A percentile compares a stretch with the other conserved stretches of the same genome.
These are phyloP conservation scores for Spinibarbus caldwelli DNA, from an alignment of 2,797 vertebrate species.

Conservation along the genomic window DNA sequence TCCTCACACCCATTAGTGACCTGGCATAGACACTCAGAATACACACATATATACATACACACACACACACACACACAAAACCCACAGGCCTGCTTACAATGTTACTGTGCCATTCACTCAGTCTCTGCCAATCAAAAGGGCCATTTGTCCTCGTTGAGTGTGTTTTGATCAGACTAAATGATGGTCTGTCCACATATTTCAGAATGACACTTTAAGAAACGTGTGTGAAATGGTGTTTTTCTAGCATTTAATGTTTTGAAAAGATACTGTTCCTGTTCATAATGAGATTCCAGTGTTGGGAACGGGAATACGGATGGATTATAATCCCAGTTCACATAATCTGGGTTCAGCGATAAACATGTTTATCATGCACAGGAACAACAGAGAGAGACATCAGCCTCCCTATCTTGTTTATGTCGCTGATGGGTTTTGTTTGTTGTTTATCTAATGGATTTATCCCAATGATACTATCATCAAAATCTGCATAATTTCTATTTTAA, in stretches of 20 bases:
- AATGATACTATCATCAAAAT: not conserved
- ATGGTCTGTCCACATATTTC: not conserved
- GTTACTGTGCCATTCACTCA: conserved; percentile 25
- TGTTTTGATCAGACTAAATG: conserved; percentile 34
- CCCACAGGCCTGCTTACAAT: conserved; percentile 9
- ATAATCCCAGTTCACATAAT: conserved; percentile 41
- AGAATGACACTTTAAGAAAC: not conserved
- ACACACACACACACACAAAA: conserved; percentile 10
- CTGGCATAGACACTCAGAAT: conserved; percentile 11
- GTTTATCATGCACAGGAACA: conserved; percentile 32
- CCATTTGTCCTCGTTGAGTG: conserved; percentile 16
- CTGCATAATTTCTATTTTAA: not conserved
- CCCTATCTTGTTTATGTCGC: conserved; percentile 7
- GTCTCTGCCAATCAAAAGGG: conserved; percentile 19
- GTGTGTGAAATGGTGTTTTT: conserved; percentile 10
- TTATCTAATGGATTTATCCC: conserved; percentile 3
- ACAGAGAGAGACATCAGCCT: not conserved
- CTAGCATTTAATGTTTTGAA: conserved; percentile 9
- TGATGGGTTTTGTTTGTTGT: conserved; percentile 23
- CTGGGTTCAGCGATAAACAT: conserved; percentile 53
- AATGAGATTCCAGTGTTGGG: conserved; percentile 4
- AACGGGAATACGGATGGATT: conserved; percentile 17
- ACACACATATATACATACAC: conserved; percentile 12
- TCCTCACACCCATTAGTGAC: conserved; percentile 66
- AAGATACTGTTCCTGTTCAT: not conserved